A percentile compares a stretch with the other conserved stretches of the same genome.
Evolutionary conservation across 2,797 vertebrate genomes (phyloP).

Genomic region (Schizopygopsis malacanthus): DNA sequence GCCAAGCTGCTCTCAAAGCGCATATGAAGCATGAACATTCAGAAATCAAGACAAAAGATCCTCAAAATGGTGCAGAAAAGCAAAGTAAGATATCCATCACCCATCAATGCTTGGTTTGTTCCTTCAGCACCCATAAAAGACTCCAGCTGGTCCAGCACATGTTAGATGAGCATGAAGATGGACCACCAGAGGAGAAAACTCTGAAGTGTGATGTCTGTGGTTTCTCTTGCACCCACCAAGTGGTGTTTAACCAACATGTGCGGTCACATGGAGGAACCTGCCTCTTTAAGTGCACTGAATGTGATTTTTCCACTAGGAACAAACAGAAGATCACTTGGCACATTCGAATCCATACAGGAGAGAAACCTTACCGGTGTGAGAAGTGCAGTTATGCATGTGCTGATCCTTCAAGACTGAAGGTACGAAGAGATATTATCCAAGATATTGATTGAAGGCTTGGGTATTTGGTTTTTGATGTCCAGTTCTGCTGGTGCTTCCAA

Average conservation of each 20-base stretch:
- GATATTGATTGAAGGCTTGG: neutral
- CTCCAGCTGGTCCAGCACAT: constrained; percentile 88
- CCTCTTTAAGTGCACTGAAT: constrained; percentile 92
- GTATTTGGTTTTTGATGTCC: neutral
- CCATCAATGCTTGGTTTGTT: constrained; percentile 86
- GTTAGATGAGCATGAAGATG: constrained; percentile 83
- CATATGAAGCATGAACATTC: constrained; percentile 85
- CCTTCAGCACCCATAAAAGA: constrained; percentile 85
- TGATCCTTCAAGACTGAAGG: constrained; percentile 94
- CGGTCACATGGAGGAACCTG: constrained; percentile 90
- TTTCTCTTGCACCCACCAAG: constrained; percentile 87
- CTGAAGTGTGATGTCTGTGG: constrained; percentile 86
- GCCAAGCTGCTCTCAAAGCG: constrained; percentile 76
- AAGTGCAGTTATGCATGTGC: constrained; percentile 91
- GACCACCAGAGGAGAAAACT: constrained; percentile 69
- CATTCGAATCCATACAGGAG: constrained; percentile 93
- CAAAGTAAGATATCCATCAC: constrained; percentile 82
- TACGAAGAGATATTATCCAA: constrained; percentile 65
- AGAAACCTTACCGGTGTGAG: constrained; percentile 95
- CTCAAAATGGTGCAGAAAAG: constrained; percentile 77
- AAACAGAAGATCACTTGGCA: constrained; percentile 99
- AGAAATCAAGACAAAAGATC: constrained; percentile 78
- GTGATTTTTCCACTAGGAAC: constrained; percentile 90
- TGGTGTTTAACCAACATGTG: constrained; percentile 93
- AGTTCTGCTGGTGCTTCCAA: neutral